Evolutionary conservation across 2,888 invertebrate species (phyloP).

Genomic region (Lacanobia wlatinum): DNA sequence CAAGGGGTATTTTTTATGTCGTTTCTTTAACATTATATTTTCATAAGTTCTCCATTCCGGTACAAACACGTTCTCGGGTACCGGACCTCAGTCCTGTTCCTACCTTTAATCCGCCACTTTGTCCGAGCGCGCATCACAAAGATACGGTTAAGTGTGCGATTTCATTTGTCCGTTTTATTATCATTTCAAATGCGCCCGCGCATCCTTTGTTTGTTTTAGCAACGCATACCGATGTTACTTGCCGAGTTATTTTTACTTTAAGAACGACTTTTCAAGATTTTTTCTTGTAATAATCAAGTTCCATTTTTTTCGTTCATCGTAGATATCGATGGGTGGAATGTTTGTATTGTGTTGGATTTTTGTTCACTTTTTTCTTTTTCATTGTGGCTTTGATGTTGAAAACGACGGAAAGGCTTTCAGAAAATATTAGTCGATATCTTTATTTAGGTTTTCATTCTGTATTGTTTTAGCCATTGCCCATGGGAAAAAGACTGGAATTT

Average conservation of each 20-base stretch:
- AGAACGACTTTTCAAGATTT: slow-evolving; percentile 40
- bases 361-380: neutral
- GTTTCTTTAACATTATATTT: no score
- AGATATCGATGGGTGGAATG: neutral
- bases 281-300: slow-evolving; percentile 27
- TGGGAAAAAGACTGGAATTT: no score
- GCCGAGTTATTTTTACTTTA: slow-evolving; percentile 57
- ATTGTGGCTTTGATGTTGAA: no score
- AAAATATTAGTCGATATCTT: no score
- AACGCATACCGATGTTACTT: slow-evolving; percentile 53
- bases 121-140: slow-evolving; percentile 74
- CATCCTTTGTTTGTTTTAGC: slow-evolving; percentile 65
- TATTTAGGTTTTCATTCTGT: no score
- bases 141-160: slow-evolving; percentile 79
- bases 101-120: slow-evolving; percentile 69
- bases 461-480: no score
- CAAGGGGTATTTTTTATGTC: no score
- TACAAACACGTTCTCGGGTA: neutral
- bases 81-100: slow-evolving; percentile 23
- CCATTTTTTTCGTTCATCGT: neutral
- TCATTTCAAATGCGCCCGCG: slow-evolving; percentile 72
- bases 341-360: neutral
- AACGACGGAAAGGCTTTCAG: no score
- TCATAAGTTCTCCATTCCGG: no score
- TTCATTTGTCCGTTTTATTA: slow-evolving; percentile 80